phyloP scores from a whole-genome alignment of 2,888 invertebrate species.

The Pyrrhia umbra region DNA sequence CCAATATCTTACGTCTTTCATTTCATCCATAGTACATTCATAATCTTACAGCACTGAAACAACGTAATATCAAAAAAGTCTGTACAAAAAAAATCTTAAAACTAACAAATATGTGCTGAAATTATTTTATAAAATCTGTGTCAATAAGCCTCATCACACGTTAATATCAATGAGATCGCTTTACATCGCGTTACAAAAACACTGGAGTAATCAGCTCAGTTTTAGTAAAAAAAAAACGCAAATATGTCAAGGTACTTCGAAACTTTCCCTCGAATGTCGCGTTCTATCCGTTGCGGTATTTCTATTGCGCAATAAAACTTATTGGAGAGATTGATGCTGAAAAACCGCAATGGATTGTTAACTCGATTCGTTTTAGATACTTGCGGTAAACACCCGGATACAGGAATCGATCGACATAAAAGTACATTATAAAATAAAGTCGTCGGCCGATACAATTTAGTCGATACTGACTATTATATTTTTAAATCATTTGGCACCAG shows the following conservation, averaged over 20 bases:
- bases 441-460: conserved; percentile 20
- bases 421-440: conserved; percentile 42
- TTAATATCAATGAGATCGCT: conserved; percentile 83
- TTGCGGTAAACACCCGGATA: conserved; percentile 37
- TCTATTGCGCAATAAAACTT: conserved; percentile 20
- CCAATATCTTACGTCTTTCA: background rate
- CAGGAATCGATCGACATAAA: conserved; percentile 19
- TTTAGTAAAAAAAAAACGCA: conserved; percentile 26
- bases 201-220: conserved; percentile 52
- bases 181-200: conserved; percentile 60
- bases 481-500: conserved; percentile 49
- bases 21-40: conserved; percentile 53
- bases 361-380: conserved; percentile 33
- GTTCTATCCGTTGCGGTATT: conserved; percentile 31
- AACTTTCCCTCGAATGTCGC: conserved; percentile 31
- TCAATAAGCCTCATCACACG: conserved; percentile 82
- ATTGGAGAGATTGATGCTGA: conserved; percentile 18
- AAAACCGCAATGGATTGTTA: conserved; percentile 48
- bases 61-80: conserved; percentile 73
- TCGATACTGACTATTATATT: conserved; percentile 22
- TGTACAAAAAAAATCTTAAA: conserved; percentile 82
- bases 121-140: conserved; percentile 65
- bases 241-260: conserved; percentile 7
- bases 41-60: conserved; percentile 66
- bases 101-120: conserved; percentile 71